Conservation (phyloP, 2,888 invertebrate genomes). For the Pristionchus arcanus region DNA sequence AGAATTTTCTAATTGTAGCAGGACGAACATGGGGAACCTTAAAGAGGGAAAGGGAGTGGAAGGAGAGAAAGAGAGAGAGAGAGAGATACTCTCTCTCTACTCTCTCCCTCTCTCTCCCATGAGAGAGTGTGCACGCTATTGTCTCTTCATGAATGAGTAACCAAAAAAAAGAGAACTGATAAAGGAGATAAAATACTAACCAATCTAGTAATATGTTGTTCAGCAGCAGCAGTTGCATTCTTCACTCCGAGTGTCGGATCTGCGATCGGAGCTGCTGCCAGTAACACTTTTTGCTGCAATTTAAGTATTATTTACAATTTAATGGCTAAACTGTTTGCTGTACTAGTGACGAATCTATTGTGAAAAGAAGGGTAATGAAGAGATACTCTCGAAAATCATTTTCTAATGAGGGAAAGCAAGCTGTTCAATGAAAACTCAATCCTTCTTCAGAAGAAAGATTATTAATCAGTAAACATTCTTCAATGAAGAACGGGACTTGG, state of each 20-base stretch:
- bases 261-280: slow-evolving; percentile 22
- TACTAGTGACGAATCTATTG: not conserved
- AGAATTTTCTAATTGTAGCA: not conserved
- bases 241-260: not conserved
- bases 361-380: not conserved
- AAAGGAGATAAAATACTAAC: not conserved
- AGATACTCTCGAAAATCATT: no score
- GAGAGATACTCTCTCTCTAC: not conserved
- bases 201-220: not conserved
- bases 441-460: not conserved
- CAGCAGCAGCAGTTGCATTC: not conserved
- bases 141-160: not conserved
- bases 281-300: slow-evolving; percentile 37
- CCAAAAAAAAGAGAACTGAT: not conserved
- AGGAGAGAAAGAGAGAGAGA: not conserved
- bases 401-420: not conserved
- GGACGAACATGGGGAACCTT: slow-evolving; percentile 22
- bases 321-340: no score
- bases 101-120: not conserved
- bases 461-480: not conserved
- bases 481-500: no score
- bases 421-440: no score
- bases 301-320: no score
- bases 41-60: not conserved
- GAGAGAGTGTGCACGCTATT: not conserved